Evolutionary conservation across 2,888 invertebrate genomes (phyloP).

Genomic region (Calephelis perditalis): DNA sequence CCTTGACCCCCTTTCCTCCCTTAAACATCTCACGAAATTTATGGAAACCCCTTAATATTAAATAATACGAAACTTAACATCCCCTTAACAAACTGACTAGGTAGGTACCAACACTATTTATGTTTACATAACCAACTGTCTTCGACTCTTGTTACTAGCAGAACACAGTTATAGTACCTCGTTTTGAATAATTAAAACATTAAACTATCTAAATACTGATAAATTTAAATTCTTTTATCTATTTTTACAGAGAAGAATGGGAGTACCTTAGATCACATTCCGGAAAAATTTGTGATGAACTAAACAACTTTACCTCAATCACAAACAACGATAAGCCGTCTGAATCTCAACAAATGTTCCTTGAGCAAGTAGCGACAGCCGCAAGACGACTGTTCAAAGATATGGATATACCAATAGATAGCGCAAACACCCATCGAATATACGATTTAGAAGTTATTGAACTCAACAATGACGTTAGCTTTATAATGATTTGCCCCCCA

Average conservation of each 20-base stretch:
- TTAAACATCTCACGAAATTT: too few species aligned
- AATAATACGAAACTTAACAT: too few species aligned
- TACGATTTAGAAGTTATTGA: conserved; percentile 97
- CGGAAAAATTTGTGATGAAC: conserved; percentile 45
- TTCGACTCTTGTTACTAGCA: too few species aligned
- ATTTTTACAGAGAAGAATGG: conserved; percentile 93
- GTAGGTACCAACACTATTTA: too few species aligned
- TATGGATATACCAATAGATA: conserved; percentile 86
- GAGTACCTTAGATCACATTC: conserved; percentile 86
- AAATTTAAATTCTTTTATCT: conserved; percentile 7
- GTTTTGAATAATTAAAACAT: too few species aligned
- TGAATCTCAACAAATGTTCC: conserved; percentile 89
- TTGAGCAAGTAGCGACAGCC: conserved; percentile 86
- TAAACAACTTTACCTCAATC: conserved; percentile 54
- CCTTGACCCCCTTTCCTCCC: too few species aligned
- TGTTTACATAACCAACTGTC: too few species aligned
- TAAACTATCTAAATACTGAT: neutral
- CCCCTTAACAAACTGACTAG: too few species aligned
- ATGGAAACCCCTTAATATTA: too few species aligned
- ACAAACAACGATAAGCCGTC: conserved; percentile 72
- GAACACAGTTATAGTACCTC: too few species aligned
- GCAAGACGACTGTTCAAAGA: conserved; percentile 86
- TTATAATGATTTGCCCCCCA: conserved; percentile 94
- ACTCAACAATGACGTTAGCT: conserved; percentile 92
- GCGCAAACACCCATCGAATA: conserved; percentile 86